A percentile compares a stretch with the other conserved stretches of the same genome.
Evolutionary conservation across 2,888 invertebrate species (phyloP).

Genomic region (Catonia carolina): DNA sequence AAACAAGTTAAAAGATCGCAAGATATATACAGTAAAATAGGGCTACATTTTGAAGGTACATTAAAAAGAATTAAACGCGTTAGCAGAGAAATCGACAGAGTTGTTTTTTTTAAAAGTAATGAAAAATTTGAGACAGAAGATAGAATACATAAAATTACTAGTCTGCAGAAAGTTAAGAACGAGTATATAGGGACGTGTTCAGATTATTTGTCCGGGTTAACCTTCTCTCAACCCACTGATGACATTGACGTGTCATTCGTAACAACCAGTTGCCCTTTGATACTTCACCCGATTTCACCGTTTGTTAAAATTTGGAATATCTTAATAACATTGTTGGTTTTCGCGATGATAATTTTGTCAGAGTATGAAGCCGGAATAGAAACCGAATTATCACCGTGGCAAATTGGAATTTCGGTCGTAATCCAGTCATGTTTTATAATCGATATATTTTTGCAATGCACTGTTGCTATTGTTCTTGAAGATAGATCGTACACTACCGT

Average conservation of each 20-base stretch:
- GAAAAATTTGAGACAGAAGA: no score
- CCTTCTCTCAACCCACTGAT: not conserved
- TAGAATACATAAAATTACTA: no score
- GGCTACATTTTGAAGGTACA: not conserved
- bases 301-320: not conserved
- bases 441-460: slow-evolving; percentile 3
- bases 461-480: not conserved
- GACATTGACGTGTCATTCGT: not conserved
- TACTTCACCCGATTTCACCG: not conserved
- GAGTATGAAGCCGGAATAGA: no score
- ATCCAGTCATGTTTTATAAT: not conserved
- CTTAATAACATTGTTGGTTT: no score
- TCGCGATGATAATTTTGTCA: no score
- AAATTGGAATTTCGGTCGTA: no score
- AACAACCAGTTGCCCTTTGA: not conserved
- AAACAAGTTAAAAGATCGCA: not conserved
- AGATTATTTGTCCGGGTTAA: not conserved
- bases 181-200: not conserved
- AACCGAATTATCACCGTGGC: no score
- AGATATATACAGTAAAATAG: not conserved
- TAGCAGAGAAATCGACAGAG: not conserved
- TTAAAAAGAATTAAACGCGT: slow-evolving; percentile 4
- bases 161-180: no score
- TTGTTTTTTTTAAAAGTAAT: no score
- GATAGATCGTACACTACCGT: not conserved